A percentile compares a stretch with the other conserved stretches of the same genome.
Evolutionary conservation across 1,140 invertebrate species (phyloP).

Genomic region (Hyles vespertilio): DNA sequence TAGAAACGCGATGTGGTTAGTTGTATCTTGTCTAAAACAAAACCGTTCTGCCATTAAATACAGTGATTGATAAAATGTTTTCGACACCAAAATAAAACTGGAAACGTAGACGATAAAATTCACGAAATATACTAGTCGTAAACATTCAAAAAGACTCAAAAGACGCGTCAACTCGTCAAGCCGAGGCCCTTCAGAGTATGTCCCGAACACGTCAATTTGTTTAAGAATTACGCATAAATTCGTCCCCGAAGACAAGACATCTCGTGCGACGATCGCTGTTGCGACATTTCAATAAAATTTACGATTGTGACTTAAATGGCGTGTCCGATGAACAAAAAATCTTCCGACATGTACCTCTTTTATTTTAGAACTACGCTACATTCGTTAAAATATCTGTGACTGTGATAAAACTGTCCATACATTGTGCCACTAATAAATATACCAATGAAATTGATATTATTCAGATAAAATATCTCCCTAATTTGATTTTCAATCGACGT

Average conservation of each 20-base stretch:
- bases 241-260: constrained; percentile 69
- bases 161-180: constrained; percentile 68
- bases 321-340: constrained; percentile 68
- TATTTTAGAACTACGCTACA: constrained; percentile 55
- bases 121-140: constrained; percentile 40
- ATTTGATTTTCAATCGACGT: constrained; percentile 20
- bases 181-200: constrained; percentile 52
- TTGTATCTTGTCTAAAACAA: no score
- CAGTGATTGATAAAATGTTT: no score
- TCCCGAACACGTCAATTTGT: constrained; percentile 70
- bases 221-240: constrained; percentile 75
- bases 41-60: no score
- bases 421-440: constrained; percentile 46
- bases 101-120: constrained; percentile 22
- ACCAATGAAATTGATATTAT: constrained; percentile 55
- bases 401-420: constrained; percentile 58
- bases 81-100: neutral
- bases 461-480: constrained; percentile 25
- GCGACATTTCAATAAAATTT: constrained; percentile 75
- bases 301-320: constrained; percentile 73
- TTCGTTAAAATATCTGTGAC: constrained; percentile 71
- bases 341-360: constrained; percentile 58
- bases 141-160: constrained; percentile 52
- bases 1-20: constrained; percentile 29
- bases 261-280: constrained; percentile 68